These are phyloP conservation scores for Dascillus cervinus DNA, from an alignment of 2,888 invertebrate species.

Conservation along the genomic window DNA sequence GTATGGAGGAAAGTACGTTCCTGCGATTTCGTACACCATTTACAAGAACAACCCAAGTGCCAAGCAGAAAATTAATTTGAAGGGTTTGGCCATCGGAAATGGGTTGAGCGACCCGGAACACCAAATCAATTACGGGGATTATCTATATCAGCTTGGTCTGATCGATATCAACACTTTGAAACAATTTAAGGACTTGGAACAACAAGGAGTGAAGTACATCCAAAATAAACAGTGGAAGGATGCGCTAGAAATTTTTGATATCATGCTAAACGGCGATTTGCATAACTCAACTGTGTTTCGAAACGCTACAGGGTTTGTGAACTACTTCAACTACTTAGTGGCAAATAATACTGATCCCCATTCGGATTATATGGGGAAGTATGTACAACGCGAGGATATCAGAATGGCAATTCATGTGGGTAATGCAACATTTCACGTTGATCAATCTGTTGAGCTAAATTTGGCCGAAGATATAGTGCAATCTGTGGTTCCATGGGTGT, in stretches of 20 bases:
- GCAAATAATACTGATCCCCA: slow-evolving; percentile 48
- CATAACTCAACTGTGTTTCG: slow-evolving; percentile 55
- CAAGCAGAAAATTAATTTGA: slow-evolving; percentile 58
- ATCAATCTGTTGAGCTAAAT: slow-evolving; percentile 58
- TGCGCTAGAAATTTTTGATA: slow-evolving; percentile 67
- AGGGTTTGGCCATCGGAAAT: slow-evolving; percentile 71
- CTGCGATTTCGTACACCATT: slow-evolving; percentile 68
- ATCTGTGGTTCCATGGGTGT: slow-evolving; percentile 65
- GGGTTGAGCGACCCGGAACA: slow-evolving; percentile 72
- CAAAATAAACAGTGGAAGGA: slow-evolving; percentile 54
- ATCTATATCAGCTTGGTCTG: slow-evolving; percentile 70
- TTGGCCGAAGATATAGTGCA: slow-evolving; percentile 74
- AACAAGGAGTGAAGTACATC: slow-evolving; percentile 52
- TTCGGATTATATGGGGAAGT: slow-evolving; percentile 50
- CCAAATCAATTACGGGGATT: slow-evolving; percentile 70
- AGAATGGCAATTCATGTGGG: slow-evolving; percentile 81
- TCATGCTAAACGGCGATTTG: slow-evolving; percentile 62
- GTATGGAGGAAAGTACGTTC: slow-evolving; percentile 76
- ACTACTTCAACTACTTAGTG: slow-evolving; percentile 67
- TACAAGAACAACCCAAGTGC: slow-evolving; percentile 55
- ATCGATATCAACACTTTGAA: slow-evolving; percentile 56
- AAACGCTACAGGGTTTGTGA: slow-evolving; percentile 68
- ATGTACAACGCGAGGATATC: slow-evolving; percentile 54
- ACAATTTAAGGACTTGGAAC: slow-evolving; percentile 54
- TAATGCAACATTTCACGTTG: slow-evolving; percentile 59